These are phyloP conservation scores for Coreoperca whiteheadi DNA, from an alignment of 2,113 vertebrate genomes.

Conservation along the genomic window DNA sequence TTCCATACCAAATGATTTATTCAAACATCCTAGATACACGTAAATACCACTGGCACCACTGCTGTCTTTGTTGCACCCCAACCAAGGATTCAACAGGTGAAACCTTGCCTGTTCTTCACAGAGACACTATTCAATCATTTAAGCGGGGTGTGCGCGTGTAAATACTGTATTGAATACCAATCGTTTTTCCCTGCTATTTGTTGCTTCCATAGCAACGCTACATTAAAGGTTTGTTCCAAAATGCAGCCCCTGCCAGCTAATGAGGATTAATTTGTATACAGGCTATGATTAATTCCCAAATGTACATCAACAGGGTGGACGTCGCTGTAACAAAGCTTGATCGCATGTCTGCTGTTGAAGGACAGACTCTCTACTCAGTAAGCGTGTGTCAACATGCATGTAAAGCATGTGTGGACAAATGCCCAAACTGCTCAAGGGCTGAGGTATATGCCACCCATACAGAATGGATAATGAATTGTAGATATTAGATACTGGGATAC, in stretches of 20 bases:
- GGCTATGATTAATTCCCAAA: slow-evolving; percentile 9
- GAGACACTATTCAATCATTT: slow-evolving; percentile 32
- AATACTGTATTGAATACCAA: slow-evolving; percentile 25
- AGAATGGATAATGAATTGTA: slow-evolving; percentile 1
- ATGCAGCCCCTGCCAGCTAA: neutral
- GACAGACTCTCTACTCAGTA: neutral
- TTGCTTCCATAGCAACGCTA: slow-evolving; percentile 20
- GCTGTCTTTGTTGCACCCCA: neutral
- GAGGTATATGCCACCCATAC: neutral
- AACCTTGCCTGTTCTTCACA: neutral
- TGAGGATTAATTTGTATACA: slow-evolving; percentile 11
- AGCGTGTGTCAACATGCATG: neutral
- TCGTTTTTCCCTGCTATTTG: slow-evolving; percentile 6
- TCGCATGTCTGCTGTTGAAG: neutral
- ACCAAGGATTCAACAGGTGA: neutral
- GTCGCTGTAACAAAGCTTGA: slow-evolving; percentile 14
- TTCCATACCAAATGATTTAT: slow-evolving; percentile 15
- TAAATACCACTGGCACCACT: slow-evolving; percentile 10
- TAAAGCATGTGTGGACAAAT: neutral
- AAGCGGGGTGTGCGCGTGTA: neutral
- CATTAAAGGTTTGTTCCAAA: slow-evolving; percentile 5
- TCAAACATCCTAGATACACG: slow-evolving; percentile 6
- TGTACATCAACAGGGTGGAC: neutral
- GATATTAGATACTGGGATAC: slow-evolving; percentile 10
- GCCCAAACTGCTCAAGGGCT: neutral